Conservation (phyloP, 2,888 invertebrate genomes). For the Ectemnius continuus region DNA sequence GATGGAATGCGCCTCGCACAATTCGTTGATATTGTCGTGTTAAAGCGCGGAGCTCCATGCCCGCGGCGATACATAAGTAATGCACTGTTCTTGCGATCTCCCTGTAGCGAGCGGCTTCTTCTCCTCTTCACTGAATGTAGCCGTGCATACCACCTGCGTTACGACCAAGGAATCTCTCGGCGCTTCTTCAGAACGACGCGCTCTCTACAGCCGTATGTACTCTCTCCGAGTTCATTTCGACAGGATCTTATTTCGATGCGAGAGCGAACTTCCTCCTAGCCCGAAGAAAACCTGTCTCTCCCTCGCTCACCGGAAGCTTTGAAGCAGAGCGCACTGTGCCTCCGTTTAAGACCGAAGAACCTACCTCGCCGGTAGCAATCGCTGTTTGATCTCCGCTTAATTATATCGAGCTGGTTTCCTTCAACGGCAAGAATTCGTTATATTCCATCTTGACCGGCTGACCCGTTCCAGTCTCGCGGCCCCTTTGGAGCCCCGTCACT, state of each 20-base stretch:
- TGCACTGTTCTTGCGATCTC: not conserved
- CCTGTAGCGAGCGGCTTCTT: not conserved
- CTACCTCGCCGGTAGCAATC: too few relatives aligned
- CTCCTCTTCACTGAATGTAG: not conserved
- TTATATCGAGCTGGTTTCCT: too few relatives aligned
- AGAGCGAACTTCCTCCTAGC: not conserved
- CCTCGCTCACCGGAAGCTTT: too few relatives aligned
- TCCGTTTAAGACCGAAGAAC: too few relatives aligned
- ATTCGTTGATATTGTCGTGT: not conserved
- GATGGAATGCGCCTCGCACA: not conserved
- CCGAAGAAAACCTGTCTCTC: too few relatives aligned
- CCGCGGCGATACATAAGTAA: slow-evolving; percentile 1
- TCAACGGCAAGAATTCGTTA: too few relatives aligned
- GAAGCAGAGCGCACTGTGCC: too few relatives aligned
- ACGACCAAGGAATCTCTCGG: not conserved
- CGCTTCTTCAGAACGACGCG: not conserved
- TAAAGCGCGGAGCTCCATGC: not conserved
- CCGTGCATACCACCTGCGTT: not conserved
- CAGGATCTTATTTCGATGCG: slow-evolving; percentile 4
- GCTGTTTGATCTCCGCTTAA: too few relatives aligned
- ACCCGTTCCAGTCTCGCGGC: too few relatives aligned
- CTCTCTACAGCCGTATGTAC: not conserved
- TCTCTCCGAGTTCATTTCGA: not conserved
- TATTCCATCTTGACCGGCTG: too few relatives aligned
- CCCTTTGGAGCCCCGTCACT: too few relatives aligned